Conservation (phyloP, 2,888 invertebrate genomes). For the Conistra vaccinii region DNA sequence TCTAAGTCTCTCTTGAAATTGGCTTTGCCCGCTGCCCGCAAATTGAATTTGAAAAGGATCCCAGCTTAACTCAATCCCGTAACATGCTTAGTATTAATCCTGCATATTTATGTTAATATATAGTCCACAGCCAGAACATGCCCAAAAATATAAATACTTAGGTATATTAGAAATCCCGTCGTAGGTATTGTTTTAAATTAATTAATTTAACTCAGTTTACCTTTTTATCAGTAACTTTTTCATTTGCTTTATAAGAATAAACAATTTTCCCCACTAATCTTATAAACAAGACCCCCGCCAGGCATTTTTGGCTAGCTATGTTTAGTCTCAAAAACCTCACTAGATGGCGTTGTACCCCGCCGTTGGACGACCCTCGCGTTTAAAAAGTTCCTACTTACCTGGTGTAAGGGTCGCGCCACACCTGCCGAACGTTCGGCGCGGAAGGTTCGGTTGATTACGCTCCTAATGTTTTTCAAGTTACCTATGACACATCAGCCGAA, state of each 20-base stretch:
- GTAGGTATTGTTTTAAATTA: neutral
- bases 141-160: neutral
- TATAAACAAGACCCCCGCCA: neutral
- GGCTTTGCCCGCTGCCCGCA: slow-evolving; percentile 28
- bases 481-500: too few species aligned
- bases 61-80: slow-evolving; percentile 46
- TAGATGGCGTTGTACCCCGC: slow-evolving; percentile 1
- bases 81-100: slow-evolving; percentile 38
- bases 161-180: neutral
- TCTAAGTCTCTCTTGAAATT: slow-evolving; percentile 24
- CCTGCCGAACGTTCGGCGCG: too few species aligned
- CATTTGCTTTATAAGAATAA: neutral
- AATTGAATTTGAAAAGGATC: slow-evolving; percentile 64
- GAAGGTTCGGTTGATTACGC: too few species aligned
- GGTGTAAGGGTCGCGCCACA: too few species aligned
- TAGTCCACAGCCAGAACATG: neutral
- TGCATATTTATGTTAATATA: slow-evolving; percentile 16
- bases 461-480: too few species aligned
- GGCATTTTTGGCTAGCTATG: too few species aligned
- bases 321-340: neutral
- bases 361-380: neutral
- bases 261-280: neutral
- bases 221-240: neutral
- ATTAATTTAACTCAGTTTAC: neutral
- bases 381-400: slow-evolving; percentile 5